Base-by-base conservation (phyloP, 1,140 invertebrate genomes). In the Teleogryllus occipitalis region DNA sequence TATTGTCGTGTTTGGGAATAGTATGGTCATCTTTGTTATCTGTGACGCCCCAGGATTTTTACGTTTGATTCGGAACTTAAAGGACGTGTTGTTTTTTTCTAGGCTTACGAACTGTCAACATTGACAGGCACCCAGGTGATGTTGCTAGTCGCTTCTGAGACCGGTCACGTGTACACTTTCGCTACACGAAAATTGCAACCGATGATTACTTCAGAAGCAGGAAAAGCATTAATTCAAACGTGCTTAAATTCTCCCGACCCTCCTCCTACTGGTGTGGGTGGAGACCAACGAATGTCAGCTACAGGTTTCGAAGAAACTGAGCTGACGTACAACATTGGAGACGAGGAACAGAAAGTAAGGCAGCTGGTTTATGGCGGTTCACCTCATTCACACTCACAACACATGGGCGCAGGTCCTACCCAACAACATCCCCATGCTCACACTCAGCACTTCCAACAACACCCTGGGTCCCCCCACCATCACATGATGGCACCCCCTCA, bases 101-200 rank as follows among this genome's bases (percentile, higher is more conserved):
- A 99, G 97, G 98, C 98, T 22, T 99, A 99, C 90, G 98, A 99
- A 88, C 87, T 99, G 84, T 99, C 98, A 80, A 99, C 98, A 79
- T 86, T 99, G 86, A 99, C 98, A 75, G 98, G 98, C 18, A 99
- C 98, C 15, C 98, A 99, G 89, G 98, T 99, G 85, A 98, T 98
- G 96, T 87, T 98, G 79, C 88, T 98, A 83, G 97, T 98, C 79
- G 97, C 96, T 48, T 97, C 95, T 54, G 97, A 98, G 87, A 98
- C 96, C 15, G 97, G 98, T 7, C 98, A 99, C 89, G 98, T 99
- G 82, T 99, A 99, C 88, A 99, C 98, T 76, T 99, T 99, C 89
- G 98, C 98, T 49, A 99, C 98, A 76, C 90, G 97, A 79, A 99
- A 99, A 87, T 89, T 99, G 74, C 97, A 99, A 87, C 98, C 98